phyloP scores from a whole-genome alignment of 2,797 vertebrate species.

The Squalus acanthias region DNA sequence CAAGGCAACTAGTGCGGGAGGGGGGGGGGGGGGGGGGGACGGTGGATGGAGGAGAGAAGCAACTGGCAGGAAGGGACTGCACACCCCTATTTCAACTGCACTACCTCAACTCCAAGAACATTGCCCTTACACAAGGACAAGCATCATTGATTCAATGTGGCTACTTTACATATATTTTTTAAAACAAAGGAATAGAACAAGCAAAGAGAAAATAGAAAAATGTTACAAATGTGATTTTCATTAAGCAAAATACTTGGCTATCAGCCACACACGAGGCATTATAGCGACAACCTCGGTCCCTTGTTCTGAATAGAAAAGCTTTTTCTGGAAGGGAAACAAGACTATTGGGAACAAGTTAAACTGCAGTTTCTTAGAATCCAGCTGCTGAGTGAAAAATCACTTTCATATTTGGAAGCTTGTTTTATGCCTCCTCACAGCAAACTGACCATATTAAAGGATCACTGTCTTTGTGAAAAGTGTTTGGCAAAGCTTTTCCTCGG shows the following conservation, averaged over 20 bases:
- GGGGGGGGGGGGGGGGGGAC: no score
- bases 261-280: not conserved
- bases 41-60: not conserved
- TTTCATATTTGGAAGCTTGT: not conserved
- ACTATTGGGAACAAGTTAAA: not conserved
- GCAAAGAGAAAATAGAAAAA: not conserved
- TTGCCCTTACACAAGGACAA: not conserved
- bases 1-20: not conserved
- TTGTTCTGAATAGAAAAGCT: not conserved
- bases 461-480: not conserved
- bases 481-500: not conserved
- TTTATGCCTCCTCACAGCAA: not conserved
- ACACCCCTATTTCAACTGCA: not conserved
- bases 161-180: not conserved
- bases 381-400: not conserved
- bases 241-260: not conserved
- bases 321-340: not conserved
- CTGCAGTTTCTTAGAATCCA: not conserved
- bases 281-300: not conserved
- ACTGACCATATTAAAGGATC: not conserved
- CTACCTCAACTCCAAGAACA: not conserved
- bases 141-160: not conserved
- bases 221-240: conserved; percentile 7
- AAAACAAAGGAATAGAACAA: not conserved
- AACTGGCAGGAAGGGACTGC: not conserved